These are phyloP conservation scores for Labeo rohita DNA, from an alignment of 2,113 vertebrate genomes.

Conservation along the genomic window DNA sequence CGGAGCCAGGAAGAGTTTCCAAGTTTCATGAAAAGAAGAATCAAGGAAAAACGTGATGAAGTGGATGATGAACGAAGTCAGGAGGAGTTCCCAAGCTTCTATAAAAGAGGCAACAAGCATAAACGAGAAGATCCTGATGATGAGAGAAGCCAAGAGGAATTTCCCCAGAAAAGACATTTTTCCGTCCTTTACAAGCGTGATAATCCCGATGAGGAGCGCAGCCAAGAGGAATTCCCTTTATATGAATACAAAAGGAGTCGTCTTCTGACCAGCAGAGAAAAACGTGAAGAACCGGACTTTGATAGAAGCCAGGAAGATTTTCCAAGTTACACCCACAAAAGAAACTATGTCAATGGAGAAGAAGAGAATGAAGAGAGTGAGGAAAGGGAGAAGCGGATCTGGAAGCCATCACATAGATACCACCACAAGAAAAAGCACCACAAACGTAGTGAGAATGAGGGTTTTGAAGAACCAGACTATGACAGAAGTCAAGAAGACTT, in stretches of 20 bases:
- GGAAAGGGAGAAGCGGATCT: slow-evolving; percentile 49
- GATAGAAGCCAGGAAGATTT: slow-evolving; percentile 66
- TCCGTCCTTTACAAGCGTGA: slow-evolving; percentile 43
- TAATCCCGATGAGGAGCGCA: slow-evolving; percentile 61
- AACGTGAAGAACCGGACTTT: slow-evolving; percentile 52
- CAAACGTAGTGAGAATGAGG: slow-evolving; percentile 64
- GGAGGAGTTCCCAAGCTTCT: slow-evolving; percentile 60
- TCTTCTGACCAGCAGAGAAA: slow-evolving; percentile 36
- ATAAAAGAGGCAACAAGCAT: slow-evolving; percentile 59
- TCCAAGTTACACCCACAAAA: slow-evolving; percentile 48
- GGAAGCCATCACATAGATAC: slow-evolving; percentile 68
- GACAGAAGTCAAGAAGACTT: slow-evolving; percentile 67
- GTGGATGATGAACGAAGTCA: slow-evolving; percentile 67
- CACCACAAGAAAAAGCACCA: slow-evolving; percentile 65
- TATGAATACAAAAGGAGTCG: slow-evolving; percentile 46
- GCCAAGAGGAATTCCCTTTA: slow-evolving; percentile 64
- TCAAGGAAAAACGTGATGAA: slow-evolving; percentile 49
- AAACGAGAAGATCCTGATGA: slow-evolving; percentile 62
- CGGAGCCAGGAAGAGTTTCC: slow-evolving; percentile 65
- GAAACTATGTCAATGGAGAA: slow-evolving; percentile 14
- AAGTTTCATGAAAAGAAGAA: slow-evolving; percentile 62
- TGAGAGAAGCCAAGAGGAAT: slow-evolving; percentile 72
- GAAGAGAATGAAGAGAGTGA: slow-evolving; percentile 20
- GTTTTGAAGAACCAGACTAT: slow-evolving; percentile 53
- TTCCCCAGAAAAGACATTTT: slow-evolving; percentile 63